Evolutionary conservation across 2,888 invertebrate genomes (phyloP).

Genomic region (Chrysolina americana): DNA sequence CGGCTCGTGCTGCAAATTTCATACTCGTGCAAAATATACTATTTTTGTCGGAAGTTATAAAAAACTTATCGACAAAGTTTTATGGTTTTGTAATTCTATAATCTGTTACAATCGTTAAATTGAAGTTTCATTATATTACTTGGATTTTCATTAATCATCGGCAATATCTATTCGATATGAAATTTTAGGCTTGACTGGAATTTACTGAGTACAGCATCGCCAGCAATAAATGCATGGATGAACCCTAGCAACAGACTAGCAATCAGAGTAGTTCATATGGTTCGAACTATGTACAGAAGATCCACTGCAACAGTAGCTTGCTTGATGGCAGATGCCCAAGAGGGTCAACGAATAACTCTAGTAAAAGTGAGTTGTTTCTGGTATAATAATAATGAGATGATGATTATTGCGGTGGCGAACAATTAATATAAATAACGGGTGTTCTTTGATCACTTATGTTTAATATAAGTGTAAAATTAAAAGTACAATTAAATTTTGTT

Average conservation of each 20-base stretch:
- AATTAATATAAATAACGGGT: too few relatives aligned
- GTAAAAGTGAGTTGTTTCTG: slow-evolving; percentile 75
- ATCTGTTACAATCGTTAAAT: background rate
- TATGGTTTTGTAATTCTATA: background rate
- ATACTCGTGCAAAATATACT: too few relatives aligned
- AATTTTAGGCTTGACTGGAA: slow-evolving; percentile 91
- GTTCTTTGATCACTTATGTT: too few relatives aligned
- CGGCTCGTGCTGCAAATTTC: too few relatives aligned
- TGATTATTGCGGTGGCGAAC: too few relatives aligned
- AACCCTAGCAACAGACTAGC: slow-evolving; percentile 94
- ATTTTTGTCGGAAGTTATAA: too few relatives aligned
- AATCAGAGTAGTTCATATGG: slow-evolving; percentile 85
- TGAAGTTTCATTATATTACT: background rate
- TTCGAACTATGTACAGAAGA: slow-evolving; percentile 84
- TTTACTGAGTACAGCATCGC: slow-evolving; percentile 93
- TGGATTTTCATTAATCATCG: too few relatives aligned
- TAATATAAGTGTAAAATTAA: too few relatives aligned
- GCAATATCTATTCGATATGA: too few relatives aligned
- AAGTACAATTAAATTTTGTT: too few relatives aligned
- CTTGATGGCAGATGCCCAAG: slow-evolving; percentile 94
- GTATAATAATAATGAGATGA: background rate
- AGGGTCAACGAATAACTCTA: slow-evolving; percentile 86
- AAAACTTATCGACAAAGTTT: too few relatives aligned
- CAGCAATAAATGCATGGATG: slow-evolving; percentile 98
- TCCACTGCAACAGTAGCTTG: slow-evolving; percentile 92